Percentiles rank a stretch among this genome's conserved stretches.
These are phyloP conservation scores for Portunus trituberculatus DNA, from an alignment of 1,140 invertebrate species.

Conservation along the genomic window DNA sequence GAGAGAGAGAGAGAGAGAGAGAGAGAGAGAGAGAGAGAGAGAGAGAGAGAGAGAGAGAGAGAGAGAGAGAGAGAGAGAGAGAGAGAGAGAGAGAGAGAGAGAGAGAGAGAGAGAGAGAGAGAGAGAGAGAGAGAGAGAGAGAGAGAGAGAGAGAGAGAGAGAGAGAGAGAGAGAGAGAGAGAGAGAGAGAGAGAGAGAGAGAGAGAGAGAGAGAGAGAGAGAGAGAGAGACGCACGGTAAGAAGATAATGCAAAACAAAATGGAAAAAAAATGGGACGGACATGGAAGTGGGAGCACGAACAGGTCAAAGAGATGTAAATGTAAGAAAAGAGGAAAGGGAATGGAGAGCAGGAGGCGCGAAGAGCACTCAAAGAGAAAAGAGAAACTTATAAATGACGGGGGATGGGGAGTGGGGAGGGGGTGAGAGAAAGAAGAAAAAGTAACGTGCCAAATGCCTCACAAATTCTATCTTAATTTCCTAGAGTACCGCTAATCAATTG, in stretches of 20 bases:
- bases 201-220: neutral
- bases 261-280: neutral
- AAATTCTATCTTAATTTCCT: too few species aligned
- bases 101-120: neutral
- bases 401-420: too few species aligned
- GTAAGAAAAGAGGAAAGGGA: too few species aligned
- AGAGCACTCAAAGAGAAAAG: too few species aligned
- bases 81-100: constrained; percentile 37
- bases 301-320: too few species aligned
- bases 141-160: neutral
- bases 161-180: neutral
- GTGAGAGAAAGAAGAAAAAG: too few species aligned
- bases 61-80: neutral
- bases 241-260: neutral
- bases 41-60: neutral
- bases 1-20: neutral
- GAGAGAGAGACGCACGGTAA: neutral
- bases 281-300: neutral
- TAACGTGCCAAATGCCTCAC: too few species aligned
- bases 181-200: constrained; percentile 41
- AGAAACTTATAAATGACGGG: too few species aligned
- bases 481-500: too few species aligned
- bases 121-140: neutral
- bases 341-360: too few species aligned
- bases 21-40: neutral